A percentile compares a stretch with the other conserved stretches of the same genome.
phyloP scores from a whole-genome alignment of 1,140 invertebrate genomes.

The Drosophila subpulchrella region DNA sequence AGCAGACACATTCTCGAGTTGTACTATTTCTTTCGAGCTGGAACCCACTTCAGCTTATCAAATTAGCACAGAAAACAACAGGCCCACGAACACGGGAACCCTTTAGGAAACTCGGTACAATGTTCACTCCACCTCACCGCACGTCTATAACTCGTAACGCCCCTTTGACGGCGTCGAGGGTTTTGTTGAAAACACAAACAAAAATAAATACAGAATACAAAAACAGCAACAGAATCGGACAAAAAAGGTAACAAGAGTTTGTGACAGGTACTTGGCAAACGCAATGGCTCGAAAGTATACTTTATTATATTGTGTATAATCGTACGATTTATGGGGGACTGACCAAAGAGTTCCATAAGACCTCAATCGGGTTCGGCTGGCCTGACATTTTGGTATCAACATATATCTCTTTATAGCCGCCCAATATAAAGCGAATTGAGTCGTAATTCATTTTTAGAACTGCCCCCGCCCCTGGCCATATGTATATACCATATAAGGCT shows the following conservation, averaged over 20 bases:
- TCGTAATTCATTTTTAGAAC: conserved; percentile 49
- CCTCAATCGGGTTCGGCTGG: conserved; percentile 15
- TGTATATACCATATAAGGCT: background rate
- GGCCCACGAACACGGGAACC: conserved; percentile 8
- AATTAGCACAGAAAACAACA: conserved; percentile 43
- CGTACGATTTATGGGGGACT: conserved; percentile 55
- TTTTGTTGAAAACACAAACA: conserved; percentile 9
- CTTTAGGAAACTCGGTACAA: conserved; percentile 14
- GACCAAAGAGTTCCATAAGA: conserved; percentile 25
- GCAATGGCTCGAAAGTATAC: conserved; percentile 32
- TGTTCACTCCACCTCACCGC: background rate
- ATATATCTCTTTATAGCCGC: conserved; percentile 47
- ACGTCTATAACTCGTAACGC: conserved; percentile 9
- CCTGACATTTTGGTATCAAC: conserved; percentile 45
- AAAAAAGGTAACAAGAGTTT: conserved; percentile 28
- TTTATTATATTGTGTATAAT: conserved; percentile 55
- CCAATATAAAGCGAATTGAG: conserved; percentile 50
- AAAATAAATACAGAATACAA: conserved; percentile 9
- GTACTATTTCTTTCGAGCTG: conserved; percentile 4
- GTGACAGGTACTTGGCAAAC: conserved; percentile 54
- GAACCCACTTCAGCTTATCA: conserved; percentile 50
- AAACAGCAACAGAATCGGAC: background rate
- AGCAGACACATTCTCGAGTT: conserved; percentile 17
- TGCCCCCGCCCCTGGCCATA: conserved; percentile 7
- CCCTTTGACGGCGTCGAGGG: background rate